phyloP scores from a whole-genome alignment of 2,888 invertebrate species.

The Perdita meconis region DNA sequence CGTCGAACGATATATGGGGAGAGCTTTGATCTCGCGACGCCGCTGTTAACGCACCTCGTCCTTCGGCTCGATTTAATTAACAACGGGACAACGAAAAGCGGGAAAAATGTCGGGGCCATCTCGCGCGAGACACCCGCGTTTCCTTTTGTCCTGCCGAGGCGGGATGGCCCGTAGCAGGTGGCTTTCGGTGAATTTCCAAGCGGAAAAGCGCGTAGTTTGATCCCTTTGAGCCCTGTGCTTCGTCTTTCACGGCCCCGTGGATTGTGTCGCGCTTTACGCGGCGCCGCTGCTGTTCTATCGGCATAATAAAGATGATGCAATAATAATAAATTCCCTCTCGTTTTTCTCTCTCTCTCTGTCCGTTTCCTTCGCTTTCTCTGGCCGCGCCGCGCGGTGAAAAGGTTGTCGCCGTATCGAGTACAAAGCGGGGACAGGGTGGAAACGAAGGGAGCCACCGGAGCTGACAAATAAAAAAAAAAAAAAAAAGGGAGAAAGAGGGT shows the following conservation, averaged over 20 bases:
- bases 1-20: slow-evolving; percentile 26
- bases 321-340: slow-evolving; percentile 29
- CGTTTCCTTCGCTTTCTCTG: not conserved
- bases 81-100: slow-evolving; percentile 10
- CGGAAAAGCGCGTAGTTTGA: not conserved
- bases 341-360: not conserved
- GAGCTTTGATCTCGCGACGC: slow-evolving; percentile 48
- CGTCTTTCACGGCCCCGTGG: no score
- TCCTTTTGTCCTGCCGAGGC: slow-evolving; percentile 14
- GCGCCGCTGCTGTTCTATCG: no score
- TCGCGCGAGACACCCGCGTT: not conserved
- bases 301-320: no score
- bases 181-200: no score
- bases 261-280: no score
- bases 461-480: no score
- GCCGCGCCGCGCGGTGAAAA: slow-evolving; percentile 20
- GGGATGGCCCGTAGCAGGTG: no score
- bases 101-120: slow-evolving; percentile 11
- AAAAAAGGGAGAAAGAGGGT: not conserved
- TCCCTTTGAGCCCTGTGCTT: slow-evolving; percentile 11
- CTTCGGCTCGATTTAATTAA: slow-evolving; percentile 46
- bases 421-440: slow-evolving; percentile 23
- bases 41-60: slow-evolving; percentile 26
- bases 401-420: slow-evolving; percentile 48
- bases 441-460: slow-evolving; percentile 6